These are phyloP conservation scores for Conops quadrifasciatus DNA, from an alignment of 2,888 invertebrate genomes.

Conservation along the genomic window DNA sequence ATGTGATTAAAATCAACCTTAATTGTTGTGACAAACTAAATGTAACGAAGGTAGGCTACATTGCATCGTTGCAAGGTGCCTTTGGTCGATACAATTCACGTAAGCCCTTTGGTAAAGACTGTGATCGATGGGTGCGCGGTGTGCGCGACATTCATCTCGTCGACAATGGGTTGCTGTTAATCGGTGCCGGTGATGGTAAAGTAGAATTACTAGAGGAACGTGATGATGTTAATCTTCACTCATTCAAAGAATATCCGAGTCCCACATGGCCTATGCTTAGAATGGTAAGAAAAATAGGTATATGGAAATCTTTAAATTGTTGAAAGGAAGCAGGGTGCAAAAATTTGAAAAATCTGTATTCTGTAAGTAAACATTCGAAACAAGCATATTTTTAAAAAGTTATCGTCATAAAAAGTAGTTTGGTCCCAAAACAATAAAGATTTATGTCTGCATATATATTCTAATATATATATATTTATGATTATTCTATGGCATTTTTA, in stretches of 20 bases:
- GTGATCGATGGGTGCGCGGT: slow-evolving; percentile 62
- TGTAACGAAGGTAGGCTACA: slow-evolving; percentile 49
- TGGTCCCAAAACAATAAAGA: no score
- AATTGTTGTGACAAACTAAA: slow-evolving; percentile 63
- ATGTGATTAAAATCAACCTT: slow-evolving; percentile 64
- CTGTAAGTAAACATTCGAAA: no score
- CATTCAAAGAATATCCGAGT: slow-evolving; percentile 61
- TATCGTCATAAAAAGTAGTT: no score
- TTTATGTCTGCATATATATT: no score
- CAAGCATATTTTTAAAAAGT: no score
- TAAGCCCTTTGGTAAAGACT: slow-evolving; percentile 62
- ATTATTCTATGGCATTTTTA: not conserved
- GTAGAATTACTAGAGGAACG: slow-evolving; percentile 76
- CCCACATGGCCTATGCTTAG: slow-evolving; percentile 71
- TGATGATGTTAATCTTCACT: slow-evolving; percentile 56
- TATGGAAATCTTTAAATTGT: no score
- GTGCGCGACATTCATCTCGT: slow-evolving; percentile 74
- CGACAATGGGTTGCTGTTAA: slow-evolving; percentile 71
- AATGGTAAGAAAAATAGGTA: slow-evolving; percentile 64
- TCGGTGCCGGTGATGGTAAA: slow-evolving; percentile 88
- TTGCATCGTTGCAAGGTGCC: slow-evolving; percentile 67
- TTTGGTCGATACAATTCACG: slow-evolving; percentile 65
- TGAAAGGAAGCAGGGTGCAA: no score
- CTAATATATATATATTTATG: not conserved
- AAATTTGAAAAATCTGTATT: no score